phyloP scores from a whole-genome alignment of 1,140 invertebrate genomes.

The Trichogramma pretiosum region DNA sequence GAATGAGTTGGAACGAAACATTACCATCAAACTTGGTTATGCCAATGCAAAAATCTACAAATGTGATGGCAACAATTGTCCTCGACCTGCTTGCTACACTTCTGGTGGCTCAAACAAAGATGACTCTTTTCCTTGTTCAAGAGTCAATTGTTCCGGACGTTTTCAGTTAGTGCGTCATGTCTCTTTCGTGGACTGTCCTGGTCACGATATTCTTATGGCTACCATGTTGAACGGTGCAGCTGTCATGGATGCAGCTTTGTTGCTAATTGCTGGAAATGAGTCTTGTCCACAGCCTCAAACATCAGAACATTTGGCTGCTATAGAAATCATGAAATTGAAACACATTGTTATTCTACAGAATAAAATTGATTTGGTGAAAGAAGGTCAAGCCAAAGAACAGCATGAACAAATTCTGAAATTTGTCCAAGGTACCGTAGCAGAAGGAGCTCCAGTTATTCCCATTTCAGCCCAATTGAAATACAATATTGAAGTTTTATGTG shows the following conservation, averaged over 20 bases:
- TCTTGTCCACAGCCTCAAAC: slow-evolving; percentile 99
- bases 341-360: slow-evolving; percentile 98
- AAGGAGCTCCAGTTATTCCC: slow-evolving; percentile 95
- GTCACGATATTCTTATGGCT: slow-evolving; percentile 99
- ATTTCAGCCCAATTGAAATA: slow-evolving; percentile 99
- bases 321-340: slow-evolving; percentile 99
- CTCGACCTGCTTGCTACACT: slow-evolving; percentile 87
- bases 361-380: slow-evolving; percentile 98
- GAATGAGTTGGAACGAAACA: slow-evolving; percentile 98
- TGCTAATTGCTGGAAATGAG: slow-evolving; percentile 95
- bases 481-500: slow-evolving; percentile 96
- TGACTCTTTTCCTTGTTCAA: slow-evolving; percentile 89
- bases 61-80: slow-evolving; percentile 92
- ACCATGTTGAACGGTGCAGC: slow-evolving; percentile 99
- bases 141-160: slow-evolving; percentile 76
- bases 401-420: slow-evolving; percentile 98
- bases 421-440: slow-evolving; percentile 97
- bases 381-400: slow-evolving; percentile 96
- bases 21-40: slow-evolving; percentile 98
- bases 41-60: slow-evolving; percentile 97
- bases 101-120: slow-evolving; percentile 94
- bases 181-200: slow-evolving; percentile 99
- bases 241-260: slow-evolving; percentile 97
- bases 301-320: slow-evolving; percentile 97
- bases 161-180: slow-evolving; percentile 87